Evolutionary conservation across 2,888 invertebrate species (phyloP).

Genomic region (Fragum sueziense): DNA sequence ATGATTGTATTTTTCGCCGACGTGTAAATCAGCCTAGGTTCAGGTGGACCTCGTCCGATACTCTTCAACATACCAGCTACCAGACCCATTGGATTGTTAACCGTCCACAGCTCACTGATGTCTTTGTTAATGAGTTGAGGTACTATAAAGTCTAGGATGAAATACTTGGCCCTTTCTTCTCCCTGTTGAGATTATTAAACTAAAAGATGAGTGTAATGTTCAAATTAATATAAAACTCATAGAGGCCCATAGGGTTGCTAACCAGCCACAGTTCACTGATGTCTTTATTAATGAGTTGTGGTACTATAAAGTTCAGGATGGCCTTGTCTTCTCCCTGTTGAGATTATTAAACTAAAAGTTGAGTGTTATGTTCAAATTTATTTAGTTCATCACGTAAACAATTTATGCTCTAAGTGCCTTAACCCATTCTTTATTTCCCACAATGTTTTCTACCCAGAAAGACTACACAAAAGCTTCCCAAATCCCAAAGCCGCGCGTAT

Average conservation of each 20-base stretch:
- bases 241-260: slow-evolving; percentile 90
- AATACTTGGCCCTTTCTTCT: slow-evolving; percentile 87
- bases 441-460: no score
- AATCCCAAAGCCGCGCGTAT: no score
- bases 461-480: no score
- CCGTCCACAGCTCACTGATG: slow-evolving; percentile 91
- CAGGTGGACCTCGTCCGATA: slow-evolving; percentile 86
- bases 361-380: no score
- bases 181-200: slow-evolving; percentile 82
- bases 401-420: no score
- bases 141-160: slow-evolving; percentile 92
- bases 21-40: slow-evolving; percentile 92
- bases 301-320: slow-evolving; percentile 91
- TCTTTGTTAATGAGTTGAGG: slow-evolving; percentile 93
- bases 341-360: no score
- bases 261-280: slow-evolving; percentile 92
- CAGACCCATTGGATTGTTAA: slow-evolving; percentile 90
- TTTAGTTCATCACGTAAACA: no score
- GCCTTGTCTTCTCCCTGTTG: no score
- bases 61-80: slow-evolving; percentile 87
- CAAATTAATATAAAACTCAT: no score
- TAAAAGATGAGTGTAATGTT: no score
- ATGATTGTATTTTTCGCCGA: slow-evolving; percentile 91
- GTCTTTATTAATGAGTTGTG: slow-evolving; percentile 92
- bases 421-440: no score